These are phyloP conservation scores for Sternotherus odoratus DNA, from an alignment of 2,797 vertebrate species.

Conservation along the genomic window DNA sequence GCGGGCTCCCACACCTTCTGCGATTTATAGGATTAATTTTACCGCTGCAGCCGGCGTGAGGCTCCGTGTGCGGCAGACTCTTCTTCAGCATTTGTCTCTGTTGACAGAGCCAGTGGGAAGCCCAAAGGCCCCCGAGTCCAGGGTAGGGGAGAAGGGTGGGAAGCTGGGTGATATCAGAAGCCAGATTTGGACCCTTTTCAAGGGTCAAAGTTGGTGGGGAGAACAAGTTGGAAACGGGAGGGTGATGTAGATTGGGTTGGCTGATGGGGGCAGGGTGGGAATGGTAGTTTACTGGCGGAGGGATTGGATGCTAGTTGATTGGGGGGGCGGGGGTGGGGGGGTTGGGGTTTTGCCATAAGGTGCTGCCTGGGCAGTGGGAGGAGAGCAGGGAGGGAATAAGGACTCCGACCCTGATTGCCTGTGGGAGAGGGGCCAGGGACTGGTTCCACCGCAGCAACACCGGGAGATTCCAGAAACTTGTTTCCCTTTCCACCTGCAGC, in stretches of 20 bases:
- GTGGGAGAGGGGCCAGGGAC: not conserved
- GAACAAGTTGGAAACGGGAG: not conserved
- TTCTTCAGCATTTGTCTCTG: not conserved
- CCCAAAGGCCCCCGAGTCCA: not conserved
- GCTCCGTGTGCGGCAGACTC: not conserved
- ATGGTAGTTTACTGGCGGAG: not conserved
- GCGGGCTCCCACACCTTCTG: constrained; percentile 8
- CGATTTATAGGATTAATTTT: constrained; percentile 25
- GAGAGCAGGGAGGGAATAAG: not conserved
- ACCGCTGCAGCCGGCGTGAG: not conserved
- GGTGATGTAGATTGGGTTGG: not conserved
- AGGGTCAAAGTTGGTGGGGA: not conserved
- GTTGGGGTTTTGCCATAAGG: not conserved
- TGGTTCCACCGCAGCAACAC: not conserved
- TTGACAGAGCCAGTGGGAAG: not conserved
- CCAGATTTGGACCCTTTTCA: not conserved
- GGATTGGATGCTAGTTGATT: not conserved
- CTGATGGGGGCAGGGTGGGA: not conserved
- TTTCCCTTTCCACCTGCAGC: not conserved
- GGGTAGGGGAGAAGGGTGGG: not conserved
- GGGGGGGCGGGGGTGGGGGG: not conserved
- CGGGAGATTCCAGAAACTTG: not conserved
- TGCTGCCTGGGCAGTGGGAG: not conserved
- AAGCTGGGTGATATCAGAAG: not conserved
- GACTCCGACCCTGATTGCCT: not conserved